These are phyloP conservation scores for Pteria penguin DNA, from an alignment of 2,888 invertebrate species.

Conservation along the genomic window DNA sequence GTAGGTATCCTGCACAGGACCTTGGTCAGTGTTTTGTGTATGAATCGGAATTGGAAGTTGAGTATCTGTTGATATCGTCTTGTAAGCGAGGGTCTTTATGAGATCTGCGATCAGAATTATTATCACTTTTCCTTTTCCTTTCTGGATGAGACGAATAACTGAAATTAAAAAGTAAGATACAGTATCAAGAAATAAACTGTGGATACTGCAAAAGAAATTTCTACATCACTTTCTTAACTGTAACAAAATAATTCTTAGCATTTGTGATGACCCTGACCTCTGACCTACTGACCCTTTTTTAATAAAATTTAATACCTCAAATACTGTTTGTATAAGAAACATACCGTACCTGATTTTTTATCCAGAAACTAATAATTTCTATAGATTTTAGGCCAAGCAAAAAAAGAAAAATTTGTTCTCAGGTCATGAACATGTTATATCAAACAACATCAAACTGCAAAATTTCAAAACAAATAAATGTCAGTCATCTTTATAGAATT, in stretches of 20 bases:
- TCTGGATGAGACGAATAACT: conserved; percentile 55
- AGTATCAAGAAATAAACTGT: background rate
- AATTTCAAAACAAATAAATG: too few species aligned
- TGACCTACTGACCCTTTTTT: too few species aligned
- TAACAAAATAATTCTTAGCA: background rate
- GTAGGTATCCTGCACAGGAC: too few species aligned
- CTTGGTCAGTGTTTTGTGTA: background rate
- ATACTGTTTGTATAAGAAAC: too few species aligned
- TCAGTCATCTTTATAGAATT: too few species aligned
- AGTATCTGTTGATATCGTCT: conserved; percentile 31
- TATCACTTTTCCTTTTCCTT: conserved; percentile 61
- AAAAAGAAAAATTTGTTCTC: too few species aligned
- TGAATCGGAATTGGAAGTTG: conserved; percentile 24
- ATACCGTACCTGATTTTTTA: too few species aligned
- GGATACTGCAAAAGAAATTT: background rate
- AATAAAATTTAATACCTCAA: too few species aligned
- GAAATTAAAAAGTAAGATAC: conserved; percentile 38
- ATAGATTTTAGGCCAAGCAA: too few species aligned
- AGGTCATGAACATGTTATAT: too few species aligned
- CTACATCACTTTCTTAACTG: background rate
- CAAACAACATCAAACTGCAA: too few species aligned
- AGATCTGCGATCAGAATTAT: conserved; percentile 49
- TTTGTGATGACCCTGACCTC: background rate
- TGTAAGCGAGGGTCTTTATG: conserved; percentile 67
- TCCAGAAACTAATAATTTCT: too few species aligned